phyloP scores from a whole-genome alignment of 2,113 vertebrate species.

The Lates calcarifer region DNA sequence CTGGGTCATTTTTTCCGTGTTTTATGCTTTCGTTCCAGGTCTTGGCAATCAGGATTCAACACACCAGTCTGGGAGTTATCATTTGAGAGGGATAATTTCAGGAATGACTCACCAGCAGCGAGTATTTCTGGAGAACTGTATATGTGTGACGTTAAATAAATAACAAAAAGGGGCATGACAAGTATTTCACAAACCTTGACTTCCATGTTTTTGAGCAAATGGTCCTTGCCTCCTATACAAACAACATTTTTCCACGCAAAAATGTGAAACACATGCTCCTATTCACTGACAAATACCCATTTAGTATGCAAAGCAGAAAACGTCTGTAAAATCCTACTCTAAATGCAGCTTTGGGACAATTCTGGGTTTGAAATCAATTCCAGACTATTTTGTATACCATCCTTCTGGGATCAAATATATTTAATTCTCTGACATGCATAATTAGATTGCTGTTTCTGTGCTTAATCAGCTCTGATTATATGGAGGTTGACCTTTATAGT shows the following conservation, averaged over 20 bases:
- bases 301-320: slow-evolving; percentile 48
- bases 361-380: slow-evolving; percentile 46
- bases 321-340: slow-evolving; percentile 7
- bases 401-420: slow-evolving; percentile 49
- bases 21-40: slow-evolving; percentile 58
- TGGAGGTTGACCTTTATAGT: slow-evolving; percentile 17
- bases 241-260: slow-evolving; percentile 56
- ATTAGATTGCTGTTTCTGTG: slow-evolving; percentile 55
- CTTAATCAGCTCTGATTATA: slow-evolving; percentile 54
- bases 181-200: slow-evolving; percentile 67
- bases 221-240: slow-evolving; percentile 49
- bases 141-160: slow-evolving; percentile 72
- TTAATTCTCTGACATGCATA: slow-evolving; percentile 56
- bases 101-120: slow-evolving; percentile 64
- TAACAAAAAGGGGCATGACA: slow-evolving; percentile 58
- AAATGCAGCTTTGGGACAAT: slow-evolving; percentile 48
- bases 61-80: slow-evolving; percentile 69
- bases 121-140: slow-evolving; percentile 62
- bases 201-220: slow-evolving; percentile 60
- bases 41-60: slow-evolving; percentile 64
- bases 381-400: slow-evolving; percentile 54
- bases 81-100: slow-evolving; percentile 66
- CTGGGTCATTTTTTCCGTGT: slow-evolving; percentile 67
- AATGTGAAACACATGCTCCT: slow-evolving; percentile 65
- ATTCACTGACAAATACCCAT: slow-evolving; percentile 46